These are phyloP conservation scores for Theocolax elegans DNA, from an alignment of 1,140 invertebrate genomes.

Conservation along the genomic window DNA sequence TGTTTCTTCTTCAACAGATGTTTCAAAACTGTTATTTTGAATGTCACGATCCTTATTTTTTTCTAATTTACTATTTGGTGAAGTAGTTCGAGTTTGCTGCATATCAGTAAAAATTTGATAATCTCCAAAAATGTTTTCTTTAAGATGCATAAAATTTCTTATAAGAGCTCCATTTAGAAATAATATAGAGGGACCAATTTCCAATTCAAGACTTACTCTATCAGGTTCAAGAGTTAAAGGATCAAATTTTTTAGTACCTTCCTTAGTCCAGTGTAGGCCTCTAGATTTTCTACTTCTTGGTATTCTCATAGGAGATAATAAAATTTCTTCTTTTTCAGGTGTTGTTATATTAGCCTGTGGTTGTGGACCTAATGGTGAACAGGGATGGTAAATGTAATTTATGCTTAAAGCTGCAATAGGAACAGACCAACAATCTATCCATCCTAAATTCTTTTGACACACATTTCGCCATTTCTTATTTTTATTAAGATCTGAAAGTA, in stretches of 20 bases:
- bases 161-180: conserved; percentile 91
- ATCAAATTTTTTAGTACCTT: conserved; percentile 83
- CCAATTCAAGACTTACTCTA: conserved; percentile 88
- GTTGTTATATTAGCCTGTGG: conserved; percentile 92
- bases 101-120: conserved; percentile 94
- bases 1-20: conserved; percentile 67
- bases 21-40: conserved; percentile 65
- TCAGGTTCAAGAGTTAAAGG: conserved; percentile 85
- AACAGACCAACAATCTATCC: conserved; percentile 96
- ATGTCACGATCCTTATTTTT: conserved; percentile 65
- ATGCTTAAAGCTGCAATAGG: conserved; percentile 93
- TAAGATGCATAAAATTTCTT: conserved; percentile 87
- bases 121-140: conserved; percentile 97
- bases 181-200: conserved; percentile 92
- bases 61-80: conserved; percentile 52
- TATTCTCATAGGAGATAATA: conserved; percentile 91
- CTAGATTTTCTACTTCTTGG: conserved; percentile 80
- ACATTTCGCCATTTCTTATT: conserved; percentile 88
- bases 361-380: conserved; percentile 84
- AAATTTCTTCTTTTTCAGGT: conserved; percentile 92
- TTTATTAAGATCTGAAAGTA: conserved; percentile 69
- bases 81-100: conserved; percentile 71
- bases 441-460: conserved; percentile 84
- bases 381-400: conserved; percentile 90
- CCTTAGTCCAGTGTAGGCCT: conserved; percentile 74